phyloP scores from a whole-genome alignment of 2,797 vertebrate species.

The Melanotaenia nigrans region DNA sequence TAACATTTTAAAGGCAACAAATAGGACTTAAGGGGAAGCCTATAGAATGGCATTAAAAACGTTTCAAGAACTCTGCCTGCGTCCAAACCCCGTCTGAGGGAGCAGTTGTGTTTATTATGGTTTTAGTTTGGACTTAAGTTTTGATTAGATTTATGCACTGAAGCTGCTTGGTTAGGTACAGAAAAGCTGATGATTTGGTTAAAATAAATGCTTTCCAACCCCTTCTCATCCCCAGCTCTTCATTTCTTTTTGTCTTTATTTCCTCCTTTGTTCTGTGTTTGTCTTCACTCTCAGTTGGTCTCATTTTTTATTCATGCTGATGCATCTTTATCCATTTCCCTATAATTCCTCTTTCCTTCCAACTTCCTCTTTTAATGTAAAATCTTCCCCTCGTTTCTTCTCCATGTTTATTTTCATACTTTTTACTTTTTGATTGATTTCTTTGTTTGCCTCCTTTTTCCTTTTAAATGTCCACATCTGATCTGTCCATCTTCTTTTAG shows the following conservation, averaged over 20 bases:
- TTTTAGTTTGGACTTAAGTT: not conserved
- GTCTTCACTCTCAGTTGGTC: not conserved
- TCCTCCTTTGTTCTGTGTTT: not conserved
- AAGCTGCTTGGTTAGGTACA: too few species aligned
- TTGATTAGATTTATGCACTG: not conserved
- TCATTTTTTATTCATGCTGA: conserved; percentile 17
- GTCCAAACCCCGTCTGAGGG: not conserved
- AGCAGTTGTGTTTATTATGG: not conserved
- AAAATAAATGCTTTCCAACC: not conserved
- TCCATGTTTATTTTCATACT: not conserved
- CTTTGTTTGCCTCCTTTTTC: not conserved
- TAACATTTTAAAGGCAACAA: not conserved
- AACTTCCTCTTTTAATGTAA: not conserved
- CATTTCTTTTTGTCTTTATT: not conserved
- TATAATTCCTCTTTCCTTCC: not conserved
- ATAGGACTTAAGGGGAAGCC: not conserved
- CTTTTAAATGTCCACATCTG: conserved; percentile 1
- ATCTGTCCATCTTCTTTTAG: conserved; percentile 4
- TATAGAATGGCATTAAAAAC: not conserved
- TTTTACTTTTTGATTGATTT: not conserved
- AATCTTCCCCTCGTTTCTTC: not conserved
- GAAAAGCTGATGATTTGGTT: not conserved
- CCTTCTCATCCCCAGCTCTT: not conserved
- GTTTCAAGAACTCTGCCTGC: not conserved
- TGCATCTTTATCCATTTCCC: not conserved